A percentile compares a stretch with the other conserved stretches of the same genome.
Evolutionary conservation across 30 jellyfish, hydroid and myxozoan genomes (phyloP).

Genomic region (Sanderia malayensis): DNA sequence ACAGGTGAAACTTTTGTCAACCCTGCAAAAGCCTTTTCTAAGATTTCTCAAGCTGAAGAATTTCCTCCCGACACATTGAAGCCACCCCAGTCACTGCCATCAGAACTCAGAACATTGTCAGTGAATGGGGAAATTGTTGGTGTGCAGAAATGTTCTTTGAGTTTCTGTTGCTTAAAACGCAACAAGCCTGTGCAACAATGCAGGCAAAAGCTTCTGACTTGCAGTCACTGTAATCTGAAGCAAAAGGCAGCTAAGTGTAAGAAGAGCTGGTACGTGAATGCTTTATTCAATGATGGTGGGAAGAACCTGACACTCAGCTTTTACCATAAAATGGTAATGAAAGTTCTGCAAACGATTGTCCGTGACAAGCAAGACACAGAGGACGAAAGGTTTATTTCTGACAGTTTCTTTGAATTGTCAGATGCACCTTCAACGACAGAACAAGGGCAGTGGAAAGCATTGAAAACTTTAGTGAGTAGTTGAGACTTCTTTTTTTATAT

Average conservation of each 20-base stretch:
- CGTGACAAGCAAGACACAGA: conserved; percentile 5
- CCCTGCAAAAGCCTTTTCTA: conserved; percentile 2
- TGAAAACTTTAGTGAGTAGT: conserved; percentile 11
- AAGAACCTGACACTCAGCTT: conserved; percentile 6
- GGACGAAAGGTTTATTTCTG: conserved; percentile 2
- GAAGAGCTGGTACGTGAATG: no score
- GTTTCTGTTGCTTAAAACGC: conserved; percentile 6
- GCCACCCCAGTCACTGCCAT: conserved; percentile 8
- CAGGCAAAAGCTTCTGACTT: neutral
- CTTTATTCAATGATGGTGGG: conserved; percentile 3
- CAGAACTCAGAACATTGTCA: conserved; percentile 4
- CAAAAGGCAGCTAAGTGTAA: conserved; percentile 5
- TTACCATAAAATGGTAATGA: conserved; percentile 18
- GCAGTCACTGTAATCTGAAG: no score
- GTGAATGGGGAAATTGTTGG: conserved; percentile 6
- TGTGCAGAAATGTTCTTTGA: neutral
- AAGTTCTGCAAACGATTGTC: neutral
- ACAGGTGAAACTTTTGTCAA: conserved; percentile 11
- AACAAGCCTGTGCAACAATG: conserved; percentile 4
- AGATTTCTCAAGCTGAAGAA: conserved; percentile 4
- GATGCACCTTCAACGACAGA: conserved; percentile 12
- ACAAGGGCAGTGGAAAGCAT: conserved; percentile 13
- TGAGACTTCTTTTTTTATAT: neutral
- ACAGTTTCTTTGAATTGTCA: conserved; percentile 8
- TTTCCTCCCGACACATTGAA: conserved; percentile 7